phyloP scores from a whole-genome alignment of 2,113 vertebrate species.

The Rhynchomys soricoides region DNA sequence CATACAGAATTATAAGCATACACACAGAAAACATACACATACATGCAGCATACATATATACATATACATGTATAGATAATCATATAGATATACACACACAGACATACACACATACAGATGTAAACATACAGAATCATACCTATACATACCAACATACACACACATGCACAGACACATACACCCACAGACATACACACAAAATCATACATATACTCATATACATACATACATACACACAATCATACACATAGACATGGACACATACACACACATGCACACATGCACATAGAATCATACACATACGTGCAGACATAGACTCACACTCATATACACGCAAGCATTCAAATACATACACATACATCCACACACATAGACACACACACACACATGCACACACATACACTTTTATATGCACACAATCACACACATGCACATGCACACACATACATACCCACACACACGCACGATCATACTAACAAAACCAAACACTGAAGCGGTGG shows the following conservation, averaged over 20 bases:
- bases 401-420: no score
- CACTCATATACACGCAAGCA: background rate
- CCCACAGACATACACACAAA: no score
- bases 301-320: background rate
- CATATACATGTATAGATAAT: no score
- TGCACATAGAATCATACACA: background rate
- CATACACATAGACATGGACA: background rate
- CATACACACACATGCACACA: background rate
- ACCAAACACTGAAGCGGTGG: background rate
- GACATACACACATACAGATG: fast-evolving
- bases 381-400: background rate
- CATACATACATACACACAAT: background rate
- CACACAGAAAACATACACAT: no score
- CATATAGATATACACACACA: background rate
- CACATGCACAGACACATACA: background rate
- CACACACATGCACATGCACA: background rate
- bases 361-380: background rate
- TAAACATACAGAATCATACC: background rate
- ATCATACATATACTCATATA: background rate
- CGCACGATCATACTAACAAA: background rate
- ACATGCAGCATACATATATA: background rate
- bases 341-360: background rate
- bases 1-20: background rate
- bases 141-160: background rate
- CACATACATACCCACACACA: background rate